Base-by-base conservation (phyloP, 2,888 invertebrate genomes). In the Drosophila nr. perissopoda region DNA sequence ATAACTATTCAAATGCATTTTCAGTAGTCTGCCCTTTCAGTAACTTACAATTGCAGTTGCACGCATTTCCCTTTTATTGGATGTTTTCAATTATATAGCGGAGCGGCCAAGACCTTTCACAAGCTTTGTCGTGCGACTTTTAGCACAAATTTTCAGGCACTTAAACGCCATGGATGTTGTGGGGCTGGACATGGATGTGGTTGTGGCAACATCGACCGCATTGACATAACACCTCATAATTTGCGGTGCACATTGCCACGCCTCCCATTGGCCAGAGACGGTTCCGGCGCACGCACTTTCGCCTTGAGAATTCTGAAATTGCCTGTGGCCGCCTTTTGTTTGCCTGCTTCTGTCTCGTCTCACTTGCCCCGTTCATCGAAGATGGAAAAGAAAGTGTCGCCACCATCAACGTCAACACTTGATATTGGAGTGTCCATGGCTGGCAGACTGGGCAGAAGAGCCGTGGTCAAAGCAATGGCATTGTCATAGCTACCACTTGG, bases 191-290 rank as follows among this genome's bases (percentile, higher is more conserved):
- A 58, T 63, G 75, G 54, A 38, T 36, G 67, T 64, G 73, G 70
- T 53, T 45, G 70, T 54, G 58, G 76, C 51, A 51, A 48, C 56
- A 61, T 54, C 80, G 71, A 65, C 62, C 71, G 77, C 87, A 87
- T 87, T 87, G 87, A 87, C 87, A 87, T 87, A 87, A 87, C 87
- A 87, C 87, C 90, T 87, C 87, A 90, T 87, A 87, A 90, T 87
- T 87, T 87, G 90, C 90, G 72, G 61, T 81, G 65, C 78, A 78
- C 76, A 81, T 57, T 86, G 87, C 82, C 62, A 74, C 78, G 73
- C 82, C 76, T 73, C 64, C 70, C 49, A 64, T 38, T 66, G 60
- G 49, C 54, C 34, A 38, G 49, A 58, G 31, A 33, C 58, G 48
- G 25, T 54, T 49, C 45, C 53, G 83, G 67, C 77, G 73, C 67